Evolutionary conservation across 2,797 vertebrate species (phyloP).

Genomic region (Rallus crepitans): DNA sequence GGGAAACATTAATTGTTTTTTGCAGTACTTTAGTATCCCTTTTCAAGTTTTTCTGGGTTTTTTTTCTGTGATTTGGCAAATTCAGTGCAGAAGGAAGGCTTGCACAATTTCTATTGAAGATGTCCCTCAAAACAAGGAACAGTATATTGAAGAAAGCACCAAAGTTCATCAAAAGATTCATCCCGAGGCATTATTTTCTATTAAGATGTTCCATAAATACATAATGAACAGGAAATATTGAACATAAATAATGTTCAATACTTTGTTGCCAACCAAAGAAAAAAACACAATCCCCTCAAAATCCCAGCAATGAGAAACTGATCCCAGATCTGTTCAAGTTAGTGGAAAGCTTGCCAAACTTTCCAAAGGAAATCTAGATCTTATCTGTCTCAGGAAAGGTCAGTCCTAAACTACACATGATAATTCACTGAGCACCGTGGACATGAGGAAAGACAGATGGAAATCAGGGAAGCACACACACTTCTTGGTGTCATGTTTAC

Average conservation of each 20-base stretch:
- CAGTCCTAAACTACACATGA: not conserved
- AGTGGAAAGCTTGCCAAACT: not conserved
- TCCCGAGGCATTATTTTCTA: not conserved
- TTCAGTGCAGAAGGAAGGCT: not conserved
- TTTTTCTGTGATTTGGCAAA: not conserved
- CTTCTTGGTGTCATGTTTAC: not conserved
- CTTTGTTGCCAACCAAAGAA: not conserved
- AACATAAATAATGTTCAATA: not conserved
- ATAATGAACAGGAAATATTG: not conserved
- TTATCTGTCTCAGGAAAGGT: not conserved
- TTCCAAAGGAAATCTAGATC: not conserved
- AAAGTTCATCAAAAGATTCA: not conserved
- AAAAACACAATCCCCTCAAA: not conserved
- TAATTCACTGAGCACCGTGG: not conserved
- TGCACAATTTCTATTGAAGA: not conserved
- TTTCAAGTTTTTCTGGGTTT: not conserved
- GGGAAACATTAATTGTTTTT: not conserved
- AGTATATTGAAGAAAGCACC: not conserved
- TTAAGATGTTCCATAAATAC: not conserved
- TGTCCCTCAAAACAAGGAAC: not conserved
- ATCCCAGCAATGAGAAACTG: not conserved
- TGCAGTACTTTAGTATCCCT: not conserved
- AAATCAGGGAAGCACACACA: not conserved
- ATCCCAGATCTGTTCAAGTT: not conserved
- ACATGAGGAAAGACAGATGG: not conserved